Conservation (phyloP, 2,797 vertebrate species). For the Coccyzus lansbergi region DNA sequence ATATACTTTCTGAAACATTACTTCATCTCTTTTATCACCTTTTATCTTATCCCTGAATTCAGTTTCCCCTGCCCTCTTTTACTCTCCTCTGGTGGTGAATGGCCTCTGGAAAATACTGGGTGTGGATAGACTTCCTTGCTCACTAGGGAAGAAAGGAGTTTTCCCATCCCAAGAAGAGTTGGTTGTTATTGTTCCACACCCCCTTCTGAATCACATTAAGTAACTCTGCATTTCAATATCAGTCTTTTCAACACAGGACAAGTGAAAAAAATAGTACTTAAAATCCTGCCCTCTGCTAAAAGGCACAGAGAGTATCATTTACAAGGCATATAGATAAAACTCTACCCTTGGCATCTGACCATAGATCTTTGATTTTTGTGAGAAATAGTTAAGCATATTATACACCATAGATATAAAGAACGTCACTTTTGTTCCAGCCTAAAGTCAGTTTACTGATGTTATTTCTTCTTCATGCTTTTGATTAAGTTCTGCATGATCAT, state of each 20-base stretch:
- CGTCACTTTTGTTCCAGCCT: not conserved
- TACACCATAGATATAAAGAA: not conserved
- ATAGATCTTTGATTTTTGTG: not conserved
- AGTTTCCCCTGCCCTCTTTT: slow-evolving; percentile 37
- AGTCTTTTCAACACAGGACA: slow-evolving; percentile 19
- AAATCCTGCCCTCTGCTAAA: not conserved
- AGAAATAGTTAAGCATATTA: not conserved
- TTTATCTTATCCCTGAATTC: slow-evolving; percentile 62
- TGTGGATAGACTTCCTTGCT: slow-evolving; percentile 65
- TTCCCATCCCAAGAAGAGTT: slow-evolving; percentile 64
- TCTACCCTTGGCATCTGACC: not conserved
- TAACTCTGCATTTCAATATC: not conserved
- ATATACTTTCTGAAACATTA: slow-evolving; percentile 50
- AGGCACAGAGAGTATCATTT: not conserved
- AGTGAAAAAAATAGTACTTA: not conserved
- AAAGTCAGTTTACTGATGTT: not conserved
- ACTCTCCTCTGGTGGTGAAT: not conserved
- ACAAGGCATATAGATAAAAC: not conserved
- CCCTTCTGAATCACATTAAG: slow-evolving; percentile 36
- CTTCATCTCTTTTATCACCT: slow-evolving; percentile 40
- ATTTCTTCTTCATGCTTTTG: not conserved
- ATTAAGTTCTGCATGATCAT: not conserved
- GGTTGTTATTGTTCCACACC: slow-evolving; percentile 54
- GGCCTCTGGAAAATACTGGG: slow-evolving; percentile 59
- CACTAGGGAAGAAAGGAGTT: slow-evolving; percentile 59